Evolutionary conservation across 1,140 invertebrate genomes (phyloP).

Genomic region (Apocrypta bakeri): DNA sequence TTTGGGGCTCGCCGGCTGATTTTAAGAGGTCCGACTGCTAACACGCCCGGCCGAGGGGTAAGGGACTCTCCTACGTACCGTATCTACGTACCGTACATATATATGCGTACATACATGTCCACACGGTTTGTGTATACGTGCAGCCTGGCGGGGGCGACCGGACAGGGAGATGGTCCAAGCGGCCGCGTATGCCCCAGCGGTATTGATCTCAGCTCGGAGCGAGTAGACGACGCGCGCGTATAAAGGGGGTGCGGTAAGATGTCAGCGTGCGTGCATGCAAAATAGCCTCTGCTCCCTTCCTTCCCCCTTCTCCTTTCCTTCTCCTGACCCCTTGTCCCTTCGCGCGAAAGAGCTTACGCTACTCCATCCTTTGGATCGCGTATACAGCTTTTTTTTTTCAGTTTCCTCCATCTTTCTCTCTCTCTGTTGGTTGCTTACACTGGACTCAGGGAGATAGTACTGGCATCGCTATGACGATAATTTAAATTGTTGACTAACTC

Average conservation of each 20-base stretch:
- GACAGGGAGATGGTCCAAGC: conserved; percentile 66
- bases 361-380: background rate
- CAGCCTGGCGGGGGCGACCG: conserved; percentile 4
- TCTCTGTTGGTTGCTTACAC: conserved; percentile 26
- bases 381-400: background rate
- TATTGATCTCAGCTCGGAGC: conserved; percentile 57
- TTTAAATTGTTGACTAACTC: no score
- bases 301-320: background rate
- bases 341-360: conserved; percentile 29
- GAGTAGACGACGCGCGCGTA: conserved; percentile 18
- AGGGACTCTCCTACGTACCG: no score
- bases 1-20: conserved; percentile 66
- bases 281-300: conserved; percentile 62
- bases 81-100: no score
- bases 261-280: conserved; percentile 74
- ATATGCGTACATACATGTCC: conserved; percentile 38
- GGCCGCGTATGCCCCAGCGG: conserved; percentile 53
- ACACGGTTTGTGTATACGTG: background rate
- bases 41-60: conserved; percentile 54
- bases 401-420: background rate
- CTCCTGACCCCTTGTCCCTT: background rate
- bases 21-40: conserved; percentile 69
- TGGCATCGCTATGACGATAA: no score
- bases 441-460: no score
- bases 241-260: conserved; percentile 60